A percentile compares a stretch with the other conserved stretches of the same genome.
These are phyloP conservation scores for Druon quercuslanigerum DNA, from an alignment of 1,140 invertebrate species.

Conservation along the genomic window DNA sequence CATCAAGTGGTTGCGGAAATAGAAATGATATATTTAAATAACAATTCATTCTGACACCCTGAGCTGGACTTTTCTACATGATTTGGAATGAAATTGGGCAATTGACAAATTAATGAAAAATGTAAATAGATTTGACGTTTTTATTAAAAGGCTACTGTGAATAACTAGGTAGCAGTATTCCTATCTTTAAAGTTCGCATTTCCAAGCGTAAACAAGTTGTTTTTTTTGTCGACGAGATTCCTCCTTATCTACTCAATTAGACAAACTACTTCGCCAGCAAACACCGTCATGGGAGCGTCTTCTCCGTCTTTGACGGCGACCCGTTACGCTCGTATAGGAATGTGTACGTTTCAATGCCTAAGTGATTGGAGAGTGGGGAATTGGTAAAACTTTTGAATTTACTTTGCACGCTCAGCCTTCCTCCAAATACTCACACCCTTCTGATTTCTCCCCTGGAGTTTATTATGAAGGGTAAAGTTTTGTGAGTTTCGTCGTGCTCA, in stretches of 20 bases:
- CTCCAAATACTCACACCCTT: background rate
- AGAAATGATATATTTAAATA: too few species aligned
- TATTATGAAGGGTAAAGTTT: background rate
- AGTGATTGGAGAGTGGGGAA: background rate
- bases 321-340: background rate
- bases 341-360: background rate
- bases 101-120: too few species aligned
- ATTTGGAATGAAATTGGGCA: too few species aligned
- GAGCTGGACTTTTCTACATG: too few species aligned
- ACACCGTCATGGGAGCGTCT: slow-evolving; percentile 35
- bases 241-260: slow-evolving; percentile 61
- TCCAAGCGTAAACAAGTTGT: slow-evolving; percentile 51
- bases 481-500: background rate
- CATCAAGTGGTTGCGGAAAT: too few species aligned
- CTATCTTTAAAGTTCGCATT: too few species aligned
- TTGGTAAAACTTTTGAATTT: slow-evolving; percentile 52
- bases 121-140: too few species aligned
- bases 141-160: too few species aligned
- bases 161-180: too few species aligned
- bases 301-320: too few species aligned
- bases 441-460: slow-evolving; percentile 38
- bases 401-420: slow-evolving; percentile 42
- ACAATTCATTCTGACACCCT: too few species aligned
- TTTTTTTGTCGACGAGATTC: slow-evolving; percentile 45
- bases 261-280: slow-evolving; percentile 53